phyloP scores from a whole-genome alignment of 2,113 vertebrate species.

The Scomber colias region DNA sequence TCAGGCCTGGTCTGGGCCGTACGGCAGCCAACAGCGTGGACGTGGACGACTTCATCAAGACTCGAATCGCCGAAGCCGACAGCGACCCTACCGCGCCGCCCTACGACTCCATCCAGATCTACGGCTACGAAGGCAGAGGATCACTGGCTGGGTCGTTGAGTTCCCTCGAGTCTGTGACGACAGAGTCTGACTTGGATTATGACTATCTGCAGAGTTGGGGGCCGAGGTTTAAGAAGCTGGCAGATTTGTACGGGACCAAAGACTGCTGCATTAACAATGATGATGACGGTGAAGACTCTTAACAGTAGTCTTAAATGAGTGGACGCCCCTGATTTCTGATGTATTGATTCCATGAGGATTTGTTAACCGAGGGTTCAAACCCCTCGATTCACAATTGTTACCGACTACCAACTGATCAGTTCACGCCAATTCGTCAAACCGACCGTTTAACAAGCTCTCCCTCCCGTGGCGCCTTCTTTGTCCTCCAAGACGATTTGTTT shows the following conservation, averaged over 20 bases:
- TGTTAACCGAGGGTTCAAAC: slow-evolving; percentile 45
- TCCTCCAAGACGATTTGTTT: slow-evolving; percentile 53
- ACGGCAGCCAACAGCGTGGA: slow-evolving; percentile 93
- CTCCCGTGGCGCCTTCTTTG: slow-evolving; percentile 30
- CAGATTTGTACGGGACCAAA: slow-evolving; percentile 99
- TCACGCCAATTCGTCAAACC: slow-evolving; percentile 58
- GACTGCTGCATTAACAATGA: slow-evolving; percentile 85
- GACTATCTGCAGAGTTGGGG: slow-evolving; percentile 99
- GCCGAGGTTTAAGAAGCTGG: slow-evolving; percentile 98
- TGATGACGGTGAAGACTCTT: slow-evolving; percentile 86
- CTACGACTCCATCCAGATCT: slow-evolving; percentile 99
- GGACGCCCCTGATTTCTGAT: slow-evolving; percentile 62
- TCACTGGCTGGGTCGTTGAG: slow-evolving; percentile 97
- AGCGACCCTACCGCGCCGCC: slow-evolving; percentile 95
- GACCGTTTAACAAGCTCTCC: slow-evolving; percentile 43
- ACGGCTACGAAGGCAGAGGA: slow-evolving; percentile 96
- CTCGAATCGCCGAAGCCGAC: slow-evolving; percentile 94
- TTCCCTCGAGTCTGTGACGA: slow-evolving; percentile 96
- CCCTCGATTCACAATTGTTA: slow-evolving; percentile 48
- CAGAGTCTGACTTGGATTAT: slow-evolving; percentile 99
- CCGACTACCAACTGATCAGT: slow-evolving; percentile 57
- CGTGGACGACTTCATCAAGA: slow-evolving; percentile 98
- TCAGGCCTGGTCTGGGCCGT: slow-evolving; percentile 87
- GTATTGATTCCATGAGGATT: slow-evolving; percentile 71
- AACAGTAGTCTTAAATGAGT: slow-evolving; percentile 82